Conservation (phyloP, 2,113 vertebrate species). For the Arenaria interpres region DNA sequence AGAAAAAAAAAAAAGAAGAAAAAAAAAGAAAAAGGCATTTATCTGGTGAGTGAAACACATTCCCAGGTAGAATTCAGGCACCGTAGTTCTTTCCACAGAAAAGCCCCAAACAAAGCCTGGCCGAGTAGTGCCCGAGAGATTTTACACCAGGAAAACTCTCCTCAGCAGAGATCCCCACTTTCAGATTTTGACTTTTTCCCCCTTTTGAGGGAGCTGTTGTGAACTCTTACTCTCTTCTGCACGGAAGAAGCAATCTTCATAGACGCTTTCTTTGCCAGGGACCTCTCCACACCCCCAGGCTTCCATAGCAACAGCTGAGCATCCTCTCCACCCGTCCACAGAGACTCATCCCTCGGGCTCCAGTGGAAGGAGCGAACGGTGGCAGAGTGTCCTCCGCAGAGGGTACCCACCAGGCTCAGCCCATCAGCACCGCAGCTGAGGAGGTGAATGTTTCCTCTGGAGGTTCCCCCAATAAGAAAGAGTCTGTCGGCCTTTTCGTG, state of each 20-base stretch:
- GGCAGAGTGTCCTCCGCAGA: conserved; percentile 81
- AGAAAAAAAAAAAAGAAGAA: neutral
- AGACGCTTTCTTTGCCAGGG: conserved; percentile 68
- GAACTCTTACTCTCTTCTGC: conserved; percentile 82
- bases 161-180: neutral
- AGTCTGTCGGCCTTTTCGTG: conserved; percentile 78
- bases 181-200: conserved; percentile 59
- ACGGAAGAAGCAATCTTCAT: conserved; percentile 83
- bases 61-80: neutral
- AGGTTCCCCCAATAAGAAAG: conserved; percentile 83
- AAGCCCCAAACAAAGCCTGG: neutral
- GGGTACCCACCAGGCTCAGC: conserved; percentile 74
- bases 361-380: conserved; percentile 87
- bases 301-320: conserved; percentile 91
- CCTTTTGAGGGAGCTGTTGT: conserved; percentile 73
- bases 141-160: neutral
- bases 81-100: neutral
- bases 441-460: conserved; percentile 80
- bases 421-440: conserved; percentile 71
- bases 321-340: conserved; percentile 93
- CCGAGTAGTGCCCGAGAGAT: neutral
- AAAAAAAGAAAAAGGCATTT: neutral
- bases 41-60: neutral
- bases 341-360: conserved; percentile 71
- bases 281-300: conserved; percentile 76